These are phyloP conservation scores for Girardinichthys multiradiatus DNA, from an alignment of 2,113 vertebrate genomes.

Conservation along the genomic window DNA sequence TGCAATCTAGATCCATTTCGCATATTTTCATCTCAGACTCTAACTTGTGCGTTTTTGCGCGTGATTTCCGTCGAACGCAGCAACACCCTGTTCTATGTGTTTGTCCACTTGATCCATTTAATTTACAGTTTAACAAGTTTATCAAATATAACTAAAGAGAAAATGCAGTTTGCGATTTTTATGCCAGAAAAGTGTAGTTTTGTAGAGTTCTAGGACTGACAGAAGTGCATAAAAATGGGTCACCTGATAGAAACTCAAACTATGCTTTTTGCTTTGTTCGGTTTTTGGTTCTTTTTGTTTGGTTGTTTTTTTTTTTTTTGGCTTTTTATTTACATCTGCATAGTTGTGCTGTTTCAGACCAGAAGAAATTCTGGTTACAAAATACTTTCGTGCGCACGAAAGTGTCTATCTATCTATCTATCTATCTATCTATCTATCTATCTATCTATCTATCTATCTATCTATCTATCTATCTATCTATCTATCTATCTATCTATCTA, in stretches of 20 bases:
- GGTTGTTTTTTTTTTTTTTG: not conserved
- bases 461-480: slow-evolving; percentile 1
- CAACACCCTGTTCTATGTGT: not conserved
- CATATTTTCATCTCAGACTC: not conserved
- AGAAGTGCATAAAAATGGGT: slow-evolving; percentile 4
- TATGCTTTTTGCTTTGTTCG: not conserved
- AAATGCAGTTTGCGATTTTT: not conserved
- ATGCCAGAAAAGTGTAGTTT: slow-evolving; percentile 4
- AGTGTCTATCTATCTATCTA: slow-evolving; percentile 25
- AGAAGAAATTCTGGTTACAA: slow-evolving; percentile 62
- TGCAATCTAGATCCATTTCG: not conserved
- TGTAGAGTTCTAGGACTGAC: not conserved
- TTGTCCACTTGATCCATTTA: not conserved
- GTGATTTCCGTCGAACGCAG: not conserved
- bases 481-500: not conserved
- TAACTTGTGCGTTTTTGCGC: slow-evolving; percentile 21
- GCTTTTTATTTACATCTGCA: not conserved
- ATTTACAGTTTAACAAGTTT: not conserved
- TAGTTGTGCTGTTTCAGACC: not conserved
- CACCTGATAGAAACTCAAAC: not conserved
- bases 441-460: not conserved
- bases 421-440: slow-evolving; percentile 6
- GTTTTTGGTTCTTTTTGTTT: not conserved
- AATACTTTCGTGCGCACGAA: slow-evolving; percentile 58
- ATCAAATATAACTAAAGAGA: not conserved